These are phyloP conservation scores for Marisa cornuarietis DNA, from an alignment of 1,140 invertebrate genomes.

Conservation along the genomic window DNA sequence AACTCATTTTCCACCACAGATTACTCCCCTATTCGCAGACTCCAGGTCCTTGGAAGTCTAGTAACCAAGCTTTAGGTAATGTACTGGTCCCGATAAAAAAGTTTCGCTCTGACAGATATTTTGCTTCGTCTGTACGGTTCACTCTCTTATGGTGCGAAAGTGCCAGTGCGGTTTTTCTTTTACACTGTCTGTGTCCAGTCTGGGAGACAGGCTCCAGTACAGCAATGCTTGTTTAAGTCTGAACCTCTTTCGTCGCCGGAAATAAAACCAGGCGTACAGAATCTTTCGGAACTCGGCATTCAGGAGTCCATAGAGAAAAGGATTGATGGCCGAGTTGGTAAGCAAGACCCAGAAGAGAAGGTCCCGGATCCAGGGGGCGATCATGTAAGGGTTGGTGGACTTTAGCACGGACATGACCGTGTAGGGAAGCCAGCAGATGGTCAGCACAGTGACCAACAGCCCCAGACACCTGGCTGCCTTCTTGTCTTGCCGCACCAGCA, in stretches of 20 bases:
- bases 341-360: slow-evolving; percentile 49
- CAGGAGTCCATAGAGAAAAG: slow-evolving; percentile 58
- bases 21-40: not conserved
- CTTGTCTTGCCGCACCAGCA: slow-evolving; percentile 51
- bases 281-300: slow-evolving; percentile 52
- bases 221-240: slow-evolving; percentile 41
- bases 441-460: slow-evolving; percentile 49
- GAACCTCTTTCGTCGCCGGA: slow-evolving; percentile 24
- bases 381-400: slow-evolving; percentile 26
- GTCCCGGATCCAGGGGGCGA: slow-evolving; percentile 37
- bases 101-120: not conserved
- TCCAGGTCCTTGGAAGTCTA: not conserved
- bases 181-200: slow-evolving; percentile 18
- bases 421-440: slow-evolving; percentile 54
- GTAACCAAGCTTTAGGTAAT: slow-evolving; percentile 7
- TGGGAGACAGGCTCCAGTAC: slow-evolving; percentile 36
- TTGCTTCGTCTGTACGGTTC: not conserved
- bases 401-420: slow-evolving; percentile 38
- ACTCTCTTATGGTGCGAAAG: slow-evolving; percentile 23
- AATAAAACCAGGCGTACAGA: slow-evolving; percentile 40
- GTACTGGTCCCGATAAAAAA: not conserved
- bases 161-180: slow-evolving; percentile 9
- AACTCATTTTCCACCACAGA: too few relatives aligned
- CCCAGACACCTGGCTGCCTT: slow-evolving; percentile 52
- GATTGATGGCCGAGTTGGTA: slow-evolving; percentile 51